A percentile compares a stretch with the other conserved stretches of the same genome.
phyloP scores from a whole-genome alignment of 2,113 vertebrate genomes.

The Xiphophorus couchianus region DNA sequence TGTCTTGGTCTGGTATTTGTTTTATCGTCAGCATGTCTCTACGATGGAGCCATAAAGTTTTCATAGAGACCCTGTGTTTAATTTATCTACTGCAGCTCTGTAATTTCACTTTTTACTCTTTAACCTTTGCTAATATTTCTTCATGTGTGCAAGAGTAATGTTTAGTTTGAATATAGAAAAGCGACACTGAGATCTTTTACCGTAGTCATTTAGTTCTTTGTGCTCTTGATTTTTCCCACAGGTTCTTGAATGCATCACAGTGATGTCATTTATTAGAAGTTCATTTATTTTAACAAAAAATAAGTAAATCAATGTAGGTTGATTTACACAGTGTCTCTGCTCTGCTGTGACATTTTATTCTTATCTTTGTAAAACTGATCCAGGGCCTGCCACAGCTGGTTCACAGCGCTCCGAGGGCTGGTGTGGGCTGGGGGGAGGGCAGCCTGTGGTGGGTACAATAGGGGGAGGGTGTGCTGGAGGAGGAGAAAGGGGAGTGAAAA shows the following conservation, averaged over 20 bases:
- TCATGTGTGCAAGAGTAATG: not conserved
- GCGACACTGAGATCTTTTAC: not conserved
- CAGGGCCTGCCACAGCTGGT: constrained; percentile 56
- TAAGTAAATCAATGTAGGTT: not conserved
- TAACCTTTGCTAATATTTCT: constrained; percentile 24
- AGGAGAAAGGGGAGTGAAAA: constrained; percentile 49
- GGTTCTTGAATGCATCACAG: not conserved
- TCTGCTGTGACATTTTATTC: constrained; percentile 38
- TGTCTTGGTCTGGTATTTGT: not conserved
- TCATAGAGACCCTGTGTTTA: constrained; percentile 14
- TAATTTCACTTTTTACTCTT: constrained; percentile 34
- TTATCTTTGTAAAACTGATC: constrained; percentile 63
- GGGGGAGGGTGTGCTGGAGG: constrained; percentile 36
- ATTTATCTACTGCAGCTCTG: constrained; percentile 24
- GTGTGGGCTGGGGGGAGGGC: constrained; percentile 26
- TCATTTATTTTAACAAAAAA: not conserved
- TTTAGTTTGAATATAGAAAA: not conserved
- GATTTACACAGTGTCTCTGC: not conserved
- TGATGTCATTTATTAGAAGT: not conserved
- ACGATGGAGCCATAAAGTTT: constrained; percentile 10
- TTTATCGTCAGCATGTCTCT: not conserved
- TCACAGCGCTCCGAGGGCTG: constrained; percentile 45
- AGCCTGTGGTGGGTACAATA: constrained; percentile 31
- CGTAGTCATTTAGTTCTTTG: constrained; percentile 1
- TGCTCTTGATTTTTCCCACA: not conserved